Base-by-base conservation (phyloP, 2,797 vertebrate genomes). In the Myotis daubentonii region DNA sequence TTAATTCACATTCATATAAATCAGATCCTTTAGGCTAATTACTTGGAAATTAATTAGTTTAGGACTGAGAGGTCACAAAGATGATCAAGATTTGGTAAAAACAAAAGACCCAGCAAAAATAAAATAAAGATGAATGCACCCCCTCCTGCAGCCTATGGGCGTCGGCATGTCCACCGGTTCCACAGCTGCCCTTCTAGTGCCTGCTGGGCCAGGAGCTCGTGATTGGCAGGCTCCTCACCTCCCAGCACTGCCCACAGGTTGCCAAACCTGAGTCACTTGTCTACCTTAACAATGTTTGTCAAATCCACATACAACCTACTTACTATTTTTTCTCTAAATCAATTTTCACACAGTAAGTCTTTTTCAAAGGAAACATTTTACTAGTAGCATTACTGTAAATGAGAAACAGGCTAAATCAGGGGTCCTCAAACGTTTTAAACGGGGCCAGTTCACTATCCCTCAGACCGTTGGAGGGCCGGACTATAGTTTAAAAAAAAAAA, bases 1-100 rank as follows among this genome's bases (percentile, higher is more conserved):
- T 92, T 75, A 86, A 86, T 55, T 70, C 75, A 47, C 81, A 51
- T 33, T 83, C 51, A 91, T 53, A 94, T 38, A 91, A 91, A 89
- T 86, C 79, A 89, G 68, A 87, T 3, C 6, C 15, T 91, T 91
- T 55, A 49, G 66, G 60, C 33, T 87, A 79, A 53, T 92, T 92
- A 94, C 57, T 72, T 80, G 36, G 91, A 76, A 90, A 85, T 44
- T 81, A 94, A 93, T 62, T 75, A 19, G 74, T 17, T 81, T 62
- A 86, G 47, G 55, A 57, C 62, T 89, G 65, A 86, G 75, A 44
- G 66, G 70, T 25, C 53, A 78, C 75, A 75, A 82, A 88, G 65
- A 89, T 60, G 25, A 82, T 51, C 20, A 80, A 71, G 84, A 74
- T 76, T 76, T 65, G 72, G 25, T 85, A 71, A 92, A 87, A 75